Conservation (phyloP, 1,140 invertebrate species). For the Orchestia grillus region DNA sequence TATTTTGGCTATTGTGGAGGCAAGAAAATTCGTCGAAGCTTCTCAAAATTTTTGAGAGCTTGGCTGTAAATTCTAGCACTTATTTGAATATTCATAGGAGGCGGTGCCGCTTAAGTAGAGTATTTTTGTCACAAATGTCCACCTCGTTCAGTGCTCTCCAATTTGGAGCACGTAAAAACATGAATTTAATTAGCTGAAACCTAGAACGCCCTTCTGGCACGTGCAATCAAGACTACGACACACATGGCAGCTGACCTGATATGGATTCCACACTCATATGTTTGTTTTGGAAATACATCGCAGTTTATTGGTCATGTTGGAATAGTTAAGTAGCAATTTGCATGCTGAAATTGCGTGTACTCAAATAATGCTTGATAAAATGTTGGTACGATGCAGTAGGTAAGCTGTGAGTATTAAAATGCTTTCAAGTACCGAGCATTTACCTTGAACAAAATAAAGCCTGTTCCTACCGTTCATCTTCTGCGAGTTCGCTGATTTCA, state of each 20-base stretch:
- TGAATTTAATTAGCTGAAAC: background rate
- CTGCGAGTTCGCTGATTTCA: too few species aligned
- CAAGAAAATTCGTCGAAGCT: background rate
- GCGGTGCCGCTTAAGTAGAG: background rate
- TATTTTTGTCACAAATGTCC: background rate
- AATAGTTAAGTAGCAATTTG: background rate
- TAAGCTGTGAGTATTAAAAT: background rate
- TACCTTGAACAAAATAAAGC: background rate
- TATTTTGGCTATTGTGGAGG: background rate
- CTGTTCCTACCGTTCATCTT: too few species aligned
- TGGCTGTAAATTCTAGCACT: background rate
- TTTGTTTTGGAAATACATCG: background rate
- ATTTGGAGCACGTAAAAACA: background rate
- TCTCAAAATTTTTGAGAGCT: background rate
- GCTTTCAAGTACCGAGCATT: background rate
- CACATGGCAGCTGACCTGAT: background rate
- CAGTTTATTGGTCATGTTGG: background rate
- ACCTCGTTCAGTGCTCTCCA: background rate
- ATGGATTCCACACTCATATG: background rate
- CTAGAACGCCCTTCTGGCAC: background rate
- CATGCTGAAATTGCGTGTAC: background rate
- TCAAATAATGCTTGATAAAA: background rate
- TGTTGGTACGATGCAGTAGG: background rate
- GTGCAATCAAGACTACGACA: background rate
- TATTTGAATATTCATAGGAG: background rate